Percentiles rank a stretch among this genome's conserved stretches.
phyloP scores from a whole-genome alignment of 2,888 invertebrate genomes.

The Graphium colonna region DNA sequence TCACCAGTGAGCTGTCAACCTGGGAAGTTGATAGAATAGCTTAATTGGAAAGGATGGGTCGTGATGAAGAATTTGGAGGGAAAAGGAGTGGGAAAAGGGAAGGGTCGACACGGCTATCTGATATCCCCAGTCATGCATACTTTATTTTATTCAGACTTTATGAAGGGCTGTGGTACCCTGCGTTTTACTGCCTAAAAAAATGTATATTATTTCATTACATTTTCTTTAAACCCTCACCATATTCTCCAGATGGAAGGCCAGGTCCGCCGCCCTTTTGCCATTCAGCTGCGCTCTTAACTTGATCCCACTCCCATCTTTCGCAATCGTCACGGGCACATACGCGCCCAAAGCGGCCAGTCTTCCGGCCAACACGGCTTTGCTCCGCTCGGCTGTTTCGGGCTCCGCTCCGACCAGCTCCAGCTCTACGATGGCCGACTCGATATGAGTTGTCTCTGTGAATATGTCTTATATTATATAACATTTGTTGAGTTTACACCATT shows the following conservation, averaged over 20 bases:
- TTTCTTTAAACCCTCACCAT: slow-evolving; percentile 84
- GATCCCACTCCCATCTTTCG: slow-evolving; percentile 70
- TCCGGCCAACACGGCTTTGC: slow-evolving; percentile 60
- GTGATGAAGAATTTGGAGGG: too few relatives aligned
- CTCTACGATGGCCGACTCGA: slow-evolving; percentile 87
- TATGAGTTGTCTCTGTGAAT: slow-evolving; percentile 83
- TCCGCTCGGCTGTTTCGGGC: slow-evolving; percentile 48
- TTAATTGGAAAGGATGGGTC: too few relatives aligned
- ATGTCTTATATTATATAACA: background rate
- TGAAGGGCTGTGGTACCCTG: too few relatives aligned
- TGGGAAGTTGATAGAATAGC: too few relatives aligned
- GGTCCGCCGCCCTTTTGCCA: slow-evolving; percentile 87
- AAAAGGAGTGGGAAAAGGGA: too few relatives aligned
- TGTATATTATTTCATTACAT: too few relatives aligned
- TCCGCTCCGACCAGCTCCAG: slow-evolving; percentile 79
- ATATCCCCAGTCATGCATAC: too few relatives aligned
- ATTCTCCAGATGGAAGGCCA: slow-evolving; percentile 89
- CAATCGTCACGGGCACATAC: slow-evolving; percentile 49
- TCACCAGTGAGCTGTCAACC: too few relatives aligned
- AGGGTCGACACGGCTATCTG: too few relatives aligned
- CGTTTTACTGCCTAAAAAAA: too few relatives aligned
- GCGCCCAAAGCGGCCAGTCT: slow-evolving; percentile 53
- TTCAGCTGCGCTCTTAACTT: slow-evolving; percentile 82
- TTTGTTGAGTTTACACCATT: too few relatives aligned
- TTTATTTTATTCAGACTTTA: too few relatives aligned